Percentiles rank a stretch among this genome's conserved stretches.
Evolutionary conservation across 2,113 vertebrate genomes (phyloP).

Genomic region (Sinocyclocheilus rhinocerous): DNA sequence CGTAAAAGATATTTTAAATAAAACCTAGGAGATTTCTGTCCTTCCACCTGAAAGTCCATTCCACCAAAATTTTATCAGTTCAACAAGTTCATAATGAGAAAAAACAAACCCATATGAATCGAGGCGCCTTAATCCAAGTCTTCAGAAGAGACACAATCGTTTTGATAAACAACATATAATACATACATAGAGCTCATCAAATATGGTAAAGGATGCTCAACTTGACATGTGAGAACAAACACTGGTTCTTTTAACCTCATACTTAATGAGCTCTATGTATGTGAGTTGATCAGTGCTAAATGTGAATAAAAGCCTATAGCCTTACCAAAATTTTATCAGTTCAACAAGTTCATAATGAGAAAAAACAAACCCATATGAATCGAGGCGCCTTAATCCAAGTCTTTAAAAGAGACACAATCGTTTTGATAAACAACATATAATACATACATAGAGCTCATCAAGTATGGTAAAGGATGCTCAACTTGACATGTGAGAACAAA

Average conservation of each 20-base stretch:
- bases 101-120: background rate
- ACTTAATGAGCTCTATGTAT: background rate
- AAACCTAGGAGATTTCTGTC: background rate
- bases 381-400: background rate
- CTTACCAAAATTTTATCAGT: background rate
- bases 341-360: background rate
- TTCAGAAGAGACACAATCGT: background rate
- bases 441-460: background rate
- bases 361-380: background rate
- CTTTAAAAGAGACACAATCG: background rate
- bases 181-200: background rate
- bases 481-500: background rate
- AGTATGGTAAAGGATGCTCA: background rate
- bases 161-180: background rate
- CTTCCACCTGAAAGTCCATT: background rate
- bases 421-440: background rate
- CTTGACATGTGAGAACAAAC: background rate
- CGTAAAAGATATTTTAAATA: background rate
- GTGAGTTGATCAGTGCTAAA: background rate
- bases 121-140: background rate
- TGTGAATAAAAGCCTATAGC: background rate
- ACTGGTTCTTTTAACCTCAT: background rate
- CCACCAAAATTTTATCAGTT: background rate
- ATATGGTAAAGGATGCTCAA: background rate
- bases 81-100: background rate